phyloP scores from a whole-genome alignment of 2,888 invertebrate genomes.

The Caenorhabditis sp. region DNA sequence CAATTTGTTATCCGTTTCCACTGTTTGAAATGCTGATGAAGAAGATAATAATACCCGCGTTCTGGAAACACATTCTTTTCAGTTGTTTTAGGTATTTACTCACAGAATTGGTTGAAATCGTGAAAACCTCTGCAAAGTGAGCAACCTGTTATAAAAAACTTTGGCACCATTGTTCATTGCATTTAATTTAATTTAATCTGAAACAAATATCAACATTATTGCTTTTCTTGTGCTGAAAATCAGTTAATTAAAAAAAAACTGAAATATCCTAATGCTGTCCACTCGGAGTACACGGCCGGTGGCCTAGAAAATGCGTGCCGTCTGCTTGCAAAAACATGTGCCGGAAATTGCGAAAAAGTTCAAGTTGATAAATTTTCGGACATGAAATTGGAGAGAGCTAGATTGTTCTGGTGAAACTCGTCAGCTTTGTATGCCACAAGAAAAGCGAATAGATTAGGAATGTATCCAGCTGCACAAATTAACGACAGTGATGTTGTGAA shows the following conservation, averaged over 20 bases:
- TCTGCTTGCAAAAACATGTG: no score
- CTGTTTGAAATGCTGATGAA: not conserved
- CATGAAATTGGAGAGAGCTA: no score
- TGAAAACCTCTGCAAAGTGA: not conserved
- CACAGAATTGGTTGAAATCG: not conserved
- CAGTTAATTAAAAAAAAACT: conserved; percentile 6
- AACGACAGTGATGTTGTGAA: no score
- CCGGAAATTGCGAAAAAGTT: no score
- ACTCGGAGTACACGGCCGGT: conserved; percentile 35
- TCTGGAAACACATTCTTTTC: conserved; percentile 7
- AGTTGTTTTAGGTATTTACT: not conserved
- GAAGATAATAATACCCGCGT: not conserved
- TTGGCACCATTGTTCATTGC: conserved; percentile 49
- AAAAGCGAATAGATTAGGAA: no score
- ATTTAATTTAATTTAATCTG: conserved; percentile 5
- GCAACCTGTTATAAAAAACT: not conserved
- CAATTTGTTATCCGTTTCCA: conserved; percentile 20
- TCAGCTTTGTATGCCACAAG: no score
- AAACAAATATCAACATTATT: not conserved
- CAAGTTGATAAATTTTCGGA: no score
- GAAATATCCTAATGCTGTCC: no score
- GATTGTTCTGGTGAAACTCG: no score
- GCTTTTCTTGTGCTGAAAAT: not conserved
- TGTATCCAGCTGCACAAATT: no score
- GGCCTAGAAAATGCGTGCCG: conserved; percentile 1